Conservation (phyloP, 30 jellyfish, hydroid and myxozoan species). For the Cassiopea andromeda region DNA sequence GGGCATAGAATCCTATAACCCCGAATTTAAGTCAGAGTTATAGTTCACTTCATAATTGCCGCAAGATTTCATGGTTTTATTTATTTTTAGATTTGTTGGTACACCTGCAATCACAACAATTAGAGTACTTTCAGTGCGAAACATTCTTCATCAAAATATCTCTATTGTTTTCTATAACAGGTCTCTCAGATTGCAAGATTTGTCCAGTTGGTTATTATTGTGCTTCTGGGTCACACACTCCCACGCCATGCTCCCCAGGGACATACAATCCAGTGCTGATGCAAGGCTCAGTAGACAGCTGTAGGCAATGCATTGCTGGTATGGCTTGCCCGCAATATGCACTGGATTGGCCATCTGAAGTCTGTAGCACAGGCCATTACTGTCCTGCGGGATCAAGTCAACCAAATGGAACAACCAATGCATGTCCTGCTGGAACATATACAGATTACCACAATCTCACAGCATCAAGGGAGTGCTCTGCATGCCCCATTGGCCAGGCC, state of each 20-base stretch:
- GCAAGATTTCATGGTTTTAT: no score
- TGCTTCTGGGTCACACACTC: constrained; percentile 80
- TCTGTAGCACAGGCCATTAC: constrained; percentile 94
- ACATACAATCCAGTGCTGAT: constrained; percentile 81
- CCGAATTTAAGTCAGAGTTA: no score
- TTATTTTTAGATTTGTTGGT: no score
- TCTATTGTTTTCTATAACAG: constrained; percentile 31
- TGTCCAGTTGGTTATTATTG: constrained; percentile 95
- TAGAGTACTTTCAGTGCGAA: no score
- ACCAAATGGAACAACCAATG: constrained; percentile 87
- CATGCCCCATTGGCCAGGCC: constrained; percentile 96
- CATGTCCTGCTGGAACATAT: constrained; percentile 99
- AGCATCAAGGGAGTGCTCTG: constrained; percentile 81
- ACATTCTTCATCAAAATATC: neutral
- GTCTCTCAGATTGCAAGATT: constrained; percentile 82
- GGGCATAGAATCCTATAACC: no score
- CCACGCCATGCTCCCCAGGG: constrained; percentile 92
- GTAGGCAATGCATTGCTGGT: constrained; percentile 96
- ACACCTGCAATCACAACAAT: no score
- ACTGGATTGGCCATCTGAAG: constrained; percentile 82
- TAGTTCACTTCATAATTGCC: no score
- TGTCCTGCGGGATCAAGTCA: constrained; percentile 95
- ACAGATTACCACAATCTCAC: constrained; percentile 91
- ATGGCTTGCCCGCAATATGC: constrained; percentile 98
- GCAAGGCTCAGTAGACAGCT: constrained; percentile 72